A percentile compares a stretch with the other conserved stretches of the same genome.
These are phyloP conservation scores for Frankliniella fusca DNA, from an alignment of 2,888 invertebrate species.

Conservation along the genomic window DNA sequence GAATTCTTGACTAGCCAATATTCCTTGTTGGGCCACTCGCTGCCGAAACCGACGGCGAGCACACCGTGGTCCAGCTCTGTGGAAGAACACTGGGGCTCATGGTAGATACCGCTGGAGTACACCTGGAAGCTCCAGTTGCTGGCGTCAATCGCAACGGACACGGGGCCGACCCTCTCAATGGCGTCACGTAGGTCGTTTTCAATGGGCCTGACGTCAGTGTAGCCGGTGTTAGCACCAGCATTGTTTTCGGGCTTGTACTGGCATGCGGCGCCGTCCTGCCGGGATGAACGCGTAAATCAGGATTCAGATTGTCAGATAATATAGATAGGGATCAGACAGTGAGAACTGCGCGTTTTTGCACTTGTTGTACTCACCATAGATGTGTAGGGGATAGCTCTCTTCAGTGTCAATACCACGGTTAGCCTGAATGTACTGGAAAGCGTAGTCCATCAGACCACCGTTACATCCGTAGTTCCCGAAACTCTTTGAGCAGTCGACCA, in stretches of 20 bases:
- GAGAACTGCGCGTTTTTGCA: not conserved
- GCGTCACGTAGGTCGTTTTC: conserved; percentile 70
- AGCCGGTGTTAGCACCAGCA: conserved; percentile 73
- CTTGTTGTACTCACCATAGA: conserved; percentile 31
- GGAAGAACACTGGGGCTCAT: conserved; percentile 66
- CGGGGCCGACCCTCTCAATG: conserved; percentile 75
- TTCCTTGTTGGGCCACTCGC: too few species aligned
- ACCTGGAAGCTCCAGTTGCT: conserved; percentile 77
- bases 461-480: conserved; percentile 59
- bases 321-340: not conserved
- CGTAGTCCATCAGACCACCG: conserved; percentile 54
- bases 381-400: conserved; percentile 54
- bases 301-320: not conserved
- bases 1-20: too few species aligned
- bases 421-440: conserved; percentile 51
- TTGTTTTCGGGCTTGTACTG: conserved; percentile 58
- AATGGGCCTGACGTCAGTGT: conserved; percentile 65
- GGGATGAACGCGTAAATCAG: not conserved
- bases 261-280: not conserved
- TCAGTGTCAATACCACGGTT: conserved; percentile 57
- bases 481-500: conserved; percentile 55
- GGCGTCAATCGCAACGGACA: conserved; percentile 85
- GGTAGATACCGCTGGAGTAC: conserved; percentile 70
- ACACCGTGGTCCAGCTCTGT: conserved; percentile 75
- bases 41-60: conserved; percentile 74